Conservation (phyloP, 2,888 invertebrate species). For the Zygothrica quintamaculata region DNA sequence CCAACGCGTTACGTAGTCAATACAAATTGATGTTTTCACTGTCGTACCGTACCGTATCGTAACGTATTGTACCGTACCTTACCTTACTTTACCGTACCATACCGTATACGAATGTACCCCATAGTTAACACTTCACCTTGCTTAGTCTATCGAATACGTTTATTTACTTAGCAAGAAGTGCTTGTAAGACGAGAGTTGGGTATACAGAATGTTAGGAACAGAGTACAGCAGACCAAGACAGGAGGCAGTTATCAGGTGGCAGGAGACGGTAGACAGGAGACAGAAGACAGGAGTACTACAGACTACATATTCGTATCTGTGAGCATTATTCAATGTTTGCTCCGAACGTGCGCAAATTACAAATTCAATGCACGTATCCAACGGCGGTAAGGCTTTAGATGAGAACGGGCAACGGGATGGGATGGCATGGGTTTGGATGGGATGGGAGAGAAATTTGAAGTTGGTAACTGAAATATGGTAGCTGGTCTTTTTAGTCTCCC, state of each 20-base stretch:
- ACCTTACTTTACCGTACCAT: neutral
- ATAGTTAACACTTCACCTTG: conserved; percentile 17
- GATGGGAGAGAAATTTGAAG: conserved; percentile 5
- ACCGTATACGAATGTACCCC: too few species aligned
- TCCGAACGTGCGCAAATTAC: conserved; percentile 79
- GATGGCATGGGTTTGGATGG: conserved; percentile 3
- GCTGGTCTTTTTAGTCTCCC: conserved; percentile 25
- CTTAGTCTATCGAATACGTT: conserved; percentile 44
- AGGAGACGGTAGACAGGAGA: conserved; percentile 19
- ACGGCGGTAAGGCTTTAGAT: conserved; percentile 52
- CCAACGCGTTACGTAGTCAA: conserved; percentile 72
- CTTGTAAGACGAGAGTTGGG: conserved; percentile 21
- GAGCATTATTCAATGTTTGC: conserved; percentile 80
- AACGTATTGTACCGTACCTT: too few species aligned
- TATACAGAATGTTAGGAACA: neutral
- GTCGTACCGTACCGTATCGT: too few species aligned
- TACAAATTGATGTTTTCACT: conserved; percentile 63
- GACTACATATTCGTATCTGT: conserved; percentile 61
- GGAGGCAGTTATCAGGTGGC: neutral
- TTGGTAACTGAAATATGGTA: conserved; percentile 18
- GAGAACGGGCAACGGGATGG: neutral
- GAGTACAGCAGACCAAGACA: neutral
- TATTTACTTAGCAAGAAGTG: conserved; percentile 75
- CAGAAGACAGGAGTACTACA: neutral
- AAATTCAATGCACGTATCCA: conserved; percentile 79